Evolutionary conservation across 2,113 vertebrate genomes (phyloP).

Genomic region (Leucoraja erinaceus): DNA sequence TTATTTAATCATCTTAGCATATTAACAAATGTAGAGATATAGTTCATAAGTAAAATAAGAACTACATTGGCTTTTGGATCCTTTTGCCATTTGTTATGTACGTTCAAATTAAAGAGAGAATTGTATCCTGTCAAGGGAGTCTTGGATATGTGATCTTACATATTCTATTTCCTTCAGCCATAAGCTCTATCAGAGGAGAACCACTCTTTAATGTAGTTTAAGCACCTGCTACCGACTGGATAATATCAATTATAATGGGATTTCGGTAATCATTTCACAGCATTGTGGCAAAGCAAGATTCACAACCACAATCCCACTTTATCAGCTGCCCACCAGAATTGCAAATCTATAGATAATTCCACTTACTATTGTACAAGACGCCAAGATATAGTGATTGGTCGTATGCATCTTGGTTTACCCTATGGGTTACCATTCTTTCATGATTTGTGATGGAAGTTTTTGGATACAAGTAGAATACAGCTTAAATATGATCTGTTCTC

Average conservation of each 20-base stretch:
- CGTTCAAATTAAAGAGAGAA: neutral
- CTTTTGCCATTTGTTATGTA: neutral
- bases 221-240: neutral
- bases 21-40: neutral
- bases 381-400: neutral
- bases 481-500: neutral
- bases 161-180: neutral
- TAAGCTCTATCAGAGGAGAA: neutral
- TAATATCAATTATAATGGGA: constrained; percentile 34
- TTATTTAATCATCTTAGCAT: neutral
- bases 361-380: neutral
- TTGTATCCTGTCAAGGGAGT: neutral
- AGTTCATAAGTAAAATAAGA: neutral
- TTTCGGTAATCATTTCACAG: constrained; percentile 7
- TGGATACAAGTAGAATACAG: neutral
- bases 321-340: neutral
- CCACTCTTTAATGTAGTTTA: neutral
- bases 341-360: neutral
- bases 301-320: neutral
- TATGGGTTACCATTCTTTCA: neutral
- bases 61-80: neutral
- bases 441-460: neutral
- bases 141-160: neutral
- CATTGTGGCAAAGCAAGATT: neutral
- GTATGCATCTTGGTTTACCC: neutral